phyloP scores from a whole-genome alignment of 2,888 invertebrate genomes.

The Petrolisthes cinctipes region DNA sequence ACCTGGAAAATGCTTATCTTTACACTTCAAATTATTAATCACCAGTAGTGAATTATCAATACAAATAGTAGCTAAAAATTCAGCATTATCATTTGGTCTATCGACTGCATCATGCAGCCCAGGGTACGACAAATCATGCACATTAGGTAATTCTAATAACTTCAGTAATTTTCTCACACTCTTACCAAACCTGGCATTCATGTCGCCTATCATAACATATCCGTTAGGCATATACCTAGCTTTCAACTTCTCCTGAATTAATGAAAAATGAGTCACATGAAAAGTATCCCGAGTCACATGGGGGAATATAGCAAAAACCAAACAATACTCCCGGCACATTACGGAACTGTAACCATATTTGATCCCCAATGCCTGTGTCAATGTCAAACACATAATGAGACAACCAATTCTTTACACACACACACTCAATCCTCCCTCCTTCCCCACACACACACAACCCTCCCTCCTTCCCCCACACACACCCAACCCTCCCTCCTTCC shows the following conservation, averaged over 20 bases:
- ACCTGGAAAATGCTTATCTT: no score
- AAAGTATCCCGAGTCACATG: background rate
- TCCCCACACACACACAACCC: no score
- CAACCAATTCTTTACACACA: background rate
- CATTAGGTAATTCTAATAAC: background rate
- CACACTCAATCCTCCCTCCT: no score
- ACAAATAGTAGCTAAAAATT: no score
- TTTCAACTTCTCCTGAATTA: slow-evolving; percentile 3
- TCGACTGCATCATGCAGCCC: background rate
- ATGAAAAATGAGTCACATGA: slow-evolving; percentile 8
- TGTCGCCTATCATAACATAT: slow-evolving; percentile 10
- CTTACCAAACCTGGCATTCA: slow-evolving; percentile 15
- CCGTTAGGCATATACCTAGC: background rate
- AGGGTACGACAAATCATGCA: slow-evolving; percentile 6
- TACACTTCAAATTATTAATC: no score
- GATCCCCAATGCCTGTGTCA: slow-evolving; percentile 5
- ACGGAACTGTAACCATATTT: no score
- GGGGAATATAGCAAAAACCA: slow-evolving; percentile 14
- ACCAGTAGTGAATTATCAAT: no score
- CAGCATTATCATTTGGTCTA: slow-evolving; percentile 15
- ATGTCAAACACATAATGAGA: background rate
- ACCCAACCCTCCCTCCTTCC: no score
- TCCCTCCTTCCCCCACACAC: no score
- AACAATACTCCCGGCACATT: background rate
- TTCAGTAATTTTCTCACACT: background rate